A percentile compares a stretch with the other conserved stretches of the same genome.
Conservation (phyloP, 2,113 vertebrate species). For the Illadopsis cleaveri region DNA sequence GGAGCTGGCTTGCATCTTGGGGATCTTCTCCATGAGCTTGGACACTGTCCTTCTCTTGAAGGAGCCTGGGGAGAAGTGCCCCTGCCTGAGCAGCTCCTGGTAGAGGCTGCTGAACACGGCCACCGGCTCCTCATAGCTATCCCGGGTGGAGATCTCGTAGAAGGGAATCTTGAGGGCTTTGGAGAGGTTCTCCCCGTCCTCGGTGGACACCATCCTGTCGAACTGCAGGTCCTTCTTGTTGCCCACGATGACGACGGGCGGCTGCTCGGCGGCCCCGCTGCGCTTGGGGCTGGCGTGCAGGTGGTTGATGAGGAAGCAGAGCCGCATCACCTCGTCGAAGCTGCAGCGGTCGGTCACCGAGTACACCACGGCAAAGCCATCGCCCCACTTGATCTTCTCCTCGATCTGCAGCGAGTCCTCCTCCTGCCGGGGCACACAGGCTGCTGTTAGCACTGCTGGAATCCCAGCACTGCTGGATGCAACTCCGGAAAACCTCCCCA, state of each 20-base stretch:
- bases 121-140: slow-evolving; percentile 78
- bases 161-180: slow-evolving; percentile 76
- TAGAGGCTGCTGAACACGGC: slow-evolving; percentile 72
- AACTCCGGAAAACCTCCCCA: fast-evolving
- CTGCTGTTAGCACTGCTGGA: fast-evolving
- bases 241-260: slow-evolving; percentile 74
- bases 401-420: slow-evolving; percentile 81
- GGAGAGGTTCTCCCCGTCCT: slow-evolving; percentile 73
- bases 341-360: slow-evolving; percentile 82
- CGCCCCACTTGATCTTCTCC: slow-evolving; percentile 84
- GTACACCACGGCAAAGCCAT: slow-evolving; percentile 78
- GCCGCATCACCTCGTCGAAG: slow-evolving; percentile 80
- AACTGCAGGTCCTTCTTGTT: slow-evolving; percentile 83
- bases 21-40: slow-evolving; percentile 81
- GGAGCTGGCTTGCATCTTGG: slow-evolving; percentile 75
- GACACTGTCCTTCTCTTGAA: slow-evolving; percentile 75
- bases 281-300: slow-evolving; percentile 67
- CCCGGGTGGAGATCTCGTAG: slow-evolving; percentile 77
- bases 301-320: slow-evolving; percentile 82
- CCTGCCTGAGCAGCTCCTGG: slow-evolving; percentile 70
- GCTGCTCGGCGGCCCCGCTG: slow-evolving; percentile 52
- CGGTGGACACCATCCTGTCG: slow-evolving; percentile 78
- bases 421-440: slow-evolving; percentile 51
- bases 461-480: fast-evolving
- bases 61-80: slow-evolving; percentile 68